These are phyloP conservation scores for Beris morrisii DNA, from an alignment of 2,888 invertebrate genomes.

Conservation along the genomic window DNA sequence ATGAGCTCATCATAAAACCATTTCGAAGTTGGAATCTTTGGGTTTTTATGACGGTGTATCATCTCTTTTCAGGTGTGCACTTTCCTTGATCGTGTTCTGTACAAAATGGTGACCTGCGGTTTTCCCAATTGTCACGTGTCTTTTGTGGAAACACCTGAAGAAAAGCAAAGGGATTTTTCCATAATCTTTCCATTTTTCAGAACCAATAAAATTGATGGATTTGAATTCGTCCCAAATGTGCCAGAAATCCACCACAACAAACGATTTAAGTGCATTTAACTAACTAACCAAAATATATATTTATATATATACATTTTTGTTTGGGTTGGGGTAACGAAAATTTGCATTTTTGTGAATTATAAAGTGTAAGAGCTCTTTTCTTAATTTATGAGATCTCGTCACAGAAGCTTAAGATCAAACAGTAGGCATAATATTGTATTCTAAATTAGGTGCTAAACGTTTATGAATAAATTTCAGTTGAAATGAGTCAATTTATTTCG, in stretches of 20 bases:
- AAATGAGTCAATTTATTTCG: constrained; percentile 28
- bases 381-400: constrained; percentile 30
- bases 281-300: too few relatives aligned
- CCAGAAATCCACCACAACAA: too few relatives aligned
- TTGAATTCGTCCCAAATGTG: too few relatives aligned
- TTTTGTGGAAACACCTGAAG: not conserved
- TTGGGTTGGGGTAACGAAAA: constrained; percentile 8
- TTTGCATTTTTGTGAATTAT: constrained; percentile 32
- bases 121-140: constrained; percentile 15
- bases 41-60: constrained; percentile 1
- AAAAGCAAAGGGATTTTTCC: not conserved
- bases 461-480: constrained; percentile 30
- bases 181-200: too few relatives aligned
- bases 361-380: constrained; percentile 19
- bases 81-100: not conserved
- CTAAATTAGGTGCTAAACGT: constrained; percentile 32
- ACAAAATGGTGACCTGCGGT: constrained; percentile 8
- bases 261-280: too few relatives aligned
- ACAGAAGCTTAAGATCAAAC: constrained; percentile 20
- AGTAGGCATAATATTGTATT: constrained; percentile 32
- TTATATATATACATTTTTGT: not conserved
- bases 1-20: constrained; percentile 32
- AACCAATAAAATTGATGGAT: too few relatives aligned
- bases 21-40: constrained; percentile 21
- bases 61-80: too few relatives aligned